These are phyloP conservation scores for Trachelus iudaicus DNA, from an alignment of 2,888 invertebrate genomes.

Conservation along the genomic window DNA sequence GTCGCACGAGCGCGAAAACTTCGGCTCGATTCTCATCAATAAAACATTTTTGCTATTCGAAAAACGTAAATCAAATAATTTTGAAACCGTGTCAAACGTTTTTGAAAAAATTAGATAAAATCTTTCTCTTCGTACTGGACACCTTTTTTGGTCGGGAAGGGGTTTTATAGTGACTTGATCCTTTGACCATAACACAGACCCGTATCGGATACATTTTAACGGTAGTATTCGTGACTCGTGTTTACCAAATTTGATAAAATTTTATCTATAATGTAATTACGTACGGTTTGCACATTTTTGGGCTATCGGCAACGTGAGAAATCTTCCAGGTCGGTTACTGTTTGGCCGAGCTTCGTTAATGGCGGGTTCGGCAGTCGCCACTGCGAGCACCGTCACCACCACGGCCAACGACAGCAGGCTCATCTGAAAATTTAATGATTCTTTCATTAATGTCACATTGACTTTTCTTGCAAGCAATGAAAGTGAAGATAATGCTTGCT, in stretches of 20 bases:
- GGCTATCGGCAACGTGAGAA: conserved; percentile 83
- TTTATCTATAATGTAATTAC: conserved; percentile 60
- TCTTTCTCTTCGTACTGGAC: not conserved
- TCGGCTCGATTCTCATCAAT: not conserved
- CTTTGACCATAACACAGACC: not conserved
- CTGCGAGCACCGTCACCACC: conserved; percentile 71
- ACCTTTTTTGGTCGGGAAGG: not conserved
- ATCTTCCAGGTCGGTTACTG: conserved; percentile 82
- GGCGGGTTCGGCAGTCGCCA: conserved; percentile 67
- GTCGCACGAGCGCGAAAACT: not conserved
- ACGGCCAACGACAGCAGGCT: conserved; percentile 75
- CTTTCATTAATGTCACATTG: not conserved
- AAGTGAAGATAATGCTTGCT: not conserved
- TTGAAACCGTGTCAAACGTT: not conserved
- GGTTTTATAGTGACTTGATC: not conserved
- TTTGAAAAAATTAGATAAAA: not conserved
- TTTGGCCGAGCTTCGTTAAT: conserved; percentile 73
- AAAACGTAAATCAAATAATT: not conserved
- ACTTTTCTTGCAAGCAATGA: not conserved
- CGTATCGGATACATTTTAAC: not conserved
- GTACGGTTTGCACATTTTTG: conserved; percentile 88
- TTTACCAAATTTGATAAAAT: not conserved
- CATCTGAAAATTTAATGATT: conserved; percentile 70
- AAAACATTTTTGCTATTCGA: not conserved
- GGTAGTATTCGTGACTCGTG: not conserved